Base-by-base conservation (phyloP, 2,888 invertebrate genomes). In the Therioaphis trifolii region DNA sequence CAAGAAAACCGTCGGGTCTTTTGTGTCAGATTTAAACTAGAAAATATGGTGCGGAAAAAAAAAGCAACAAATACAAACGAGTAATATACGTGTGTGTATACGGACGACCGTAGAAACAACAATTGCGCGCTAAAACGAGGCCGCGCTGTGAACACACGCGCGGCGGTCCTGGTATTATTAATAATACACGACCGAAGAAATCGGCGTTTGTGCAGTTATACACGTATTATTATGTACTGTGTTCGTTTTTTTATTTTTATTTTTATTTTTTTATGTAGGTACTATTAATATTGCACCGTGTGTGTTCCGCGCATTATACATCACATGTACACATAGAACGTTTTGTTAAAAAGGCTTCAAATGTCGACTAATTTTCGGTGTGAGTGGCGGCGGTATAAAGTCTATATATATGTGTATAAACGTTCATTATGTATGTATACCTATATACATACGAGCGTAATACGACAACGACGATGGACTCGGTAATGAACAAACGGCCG, bases 401-500 rank as follows among this genome's bases (percentile, higher is more conserved):
- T 24, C 15, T 27, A 18, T 29, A 40, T 40, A 24, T 24, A 40
- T 12, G 21, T 58, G 21, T 24, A 58, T 58, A 12, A 5, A 35
- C 9, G 21, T 24, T 5, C 35, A 55, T 49, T 49, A 18, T 52
- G 52, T 0, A n/a, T 27, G 11, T 21, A 24, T 27, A 27, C n/a
- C n/a, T n/a, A n/a, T n/a, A 2, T 40, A 68, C 21, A 4, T 14
- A 43, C 24, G 24, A 15, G 18, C 12, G 35, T 35, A 35, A 35
- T 35, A 35, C 35, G n/a, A 72, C 72, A 4, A 46, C 43, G 49
- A 29, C 35, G 35, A 35, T n/a, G 52, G 52, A 72, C 43, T 29
- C 63, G 27, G 29, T 82, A 82, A 74, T 82, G 82, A 82, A 74
- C 82, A 63, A 63, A 82, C 63, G 71, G 80, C 80, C 80, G 72